These are phyloP conservation scores for Plebejus argus DNA, from an alignment of 2,888 invertebrate genomes.

Conservation along the genomic window DNA sequence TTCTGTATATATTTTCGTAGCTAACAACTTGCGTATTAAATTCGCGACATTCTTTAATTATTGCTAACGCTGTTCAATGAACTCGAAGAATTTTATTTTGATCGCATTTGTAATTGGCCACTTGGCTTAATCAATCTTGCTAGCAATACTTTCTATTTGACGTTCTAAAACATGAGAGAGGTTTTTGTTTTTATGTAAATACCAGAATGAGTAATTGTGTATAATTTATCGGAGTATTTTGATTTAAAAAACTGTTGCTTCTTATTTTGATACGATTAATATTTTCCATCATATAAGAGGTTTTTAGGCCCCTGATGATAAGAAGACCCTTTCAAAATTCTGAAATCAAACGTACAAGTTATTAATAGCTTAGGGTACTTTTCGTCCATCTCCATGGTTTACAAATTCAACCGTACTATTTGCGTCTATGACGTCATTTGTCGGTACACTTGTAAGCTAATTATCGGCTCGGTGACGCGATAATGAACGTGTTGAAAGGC, in stretches of 20 bases:
- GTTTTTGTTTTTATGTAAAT: constrained; percentile 1
- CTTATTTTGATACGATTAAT: not conserved
- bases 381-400: not conserved
- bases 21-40: constrained; percentile 10
- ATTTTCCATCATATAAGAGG: not conserved
- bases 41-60: constrained; percentile 15
- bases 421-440: not conserved
- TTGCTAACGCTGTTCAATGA: constrained; percentile 3
- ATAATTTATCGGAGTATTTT: not conserved
- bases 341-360: too few relatives aligned
- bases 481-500: not conserved
- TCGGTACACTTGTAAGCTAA: not conserved
- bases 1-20: not conserved
- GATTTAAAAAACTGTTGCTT: not conserved
- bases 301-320: not conserved
- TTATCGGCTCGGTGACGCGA: constrained; percentile 45
- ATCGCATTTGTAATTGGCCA: not conserved
- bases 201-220: not conserved
- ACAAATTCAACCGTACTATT: not conserved
- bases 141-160: not conserved
- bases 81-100: constrained; percentile 9
- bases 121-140: constrained; percentile 2
- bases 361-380: not conserved
- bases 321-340: not conserved
- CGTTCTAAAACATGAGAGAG: not conserved